Conservation (phyloP, 2,797 vertebrate species). For the Helostoma temminkii region DNA sequence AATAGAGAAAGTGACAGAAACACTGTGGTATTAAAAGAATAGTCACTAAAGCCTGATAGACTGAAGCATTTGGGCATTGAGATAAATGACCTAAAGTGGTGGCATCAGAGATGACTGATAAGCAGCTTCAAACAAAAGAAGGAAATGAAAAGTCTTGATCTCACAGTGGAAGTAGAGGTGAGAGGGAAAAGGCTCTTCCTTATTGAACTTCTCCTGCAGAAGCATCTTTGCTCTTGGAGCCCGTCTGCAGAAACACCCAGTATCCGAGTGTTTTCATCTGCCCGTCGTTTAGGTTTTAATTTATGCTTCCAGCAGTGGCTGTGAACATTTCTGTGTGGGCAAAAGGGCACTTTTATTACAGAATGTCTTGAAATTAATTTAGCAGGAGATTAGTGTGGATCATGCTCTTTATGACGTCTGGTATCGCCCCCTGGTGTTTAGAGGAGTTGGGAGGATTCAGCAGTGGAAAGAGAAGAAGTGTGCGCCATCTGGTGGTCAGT, state of each 20-base stretch:
- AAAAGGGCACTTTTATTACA: slow-evolving; percentile 77
- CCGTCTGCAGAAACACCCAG: slow-evolving; percentile 41
- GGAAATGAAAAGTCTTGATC: neutral
- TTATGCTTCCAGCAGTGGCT: slow-evolving; percentile 60
- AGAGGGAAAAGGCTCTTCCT: slow-evolving; percentile 30
- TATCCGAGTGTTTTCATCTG: slow-evolving; percentile 65
- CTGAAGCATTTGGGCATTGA: neutral
- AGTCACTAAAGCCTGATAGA: neutral
- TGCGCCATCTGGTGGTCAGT: slow-evolving; percentile 75
- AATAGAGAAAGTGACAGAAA: neutral
- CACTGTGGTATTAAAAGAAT: neutral
- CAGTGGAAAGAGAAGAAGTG: slow-evolving; percentile 13
- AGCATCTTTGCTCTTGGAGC: slow-evolving; percentile 24
- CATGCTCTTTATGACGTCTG: slow-evolving; percentile 53
- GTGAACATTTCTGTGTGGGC: slow-evolving; percentile 56
- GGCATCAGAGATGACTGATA: neutral
- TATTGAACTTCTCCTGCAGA: slow-evolving; percentile 32
- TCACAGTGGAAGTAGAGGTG: too few relatives aligned
- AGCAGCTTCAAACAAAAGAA: neutral
- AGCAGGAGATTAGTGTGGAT: slow-evolving; percentile 69
- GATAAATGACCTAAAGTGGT: too few relatives aligned
- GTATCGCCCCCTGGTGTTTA: slow-evolving; percentile 39
- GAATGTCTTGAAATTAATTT: slow-evolving; percentile 79
- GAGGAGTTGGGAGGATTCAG: neutral
- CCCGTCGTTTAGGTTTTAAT: slow-evolving; percentile 70